Base-by-base conservation (phyloP, 2,113 vertebrate genomes). In the Trichomycterus rosablanca region DNA sequence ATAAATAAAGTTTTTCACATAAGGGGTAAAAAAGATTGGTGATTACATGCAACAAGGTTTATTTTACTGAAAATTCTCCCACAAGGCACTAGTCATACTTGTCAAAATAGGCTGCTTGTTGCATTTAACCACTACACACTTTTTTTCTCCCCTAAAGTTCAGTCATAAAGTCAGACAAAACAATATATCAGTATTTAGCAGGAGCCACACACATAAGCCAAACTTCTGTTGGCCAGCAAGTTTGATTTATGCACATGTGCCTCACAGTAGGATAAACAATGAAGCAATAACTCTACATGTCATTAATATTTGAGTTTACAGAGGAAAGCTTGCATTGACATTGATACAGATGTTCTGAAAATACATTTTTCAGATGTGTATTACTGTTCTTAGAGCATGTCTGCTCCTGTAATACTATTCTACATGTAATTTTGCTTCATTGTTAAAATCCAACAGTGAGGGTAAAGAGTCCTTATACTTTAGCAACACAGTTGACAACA, bases 291-390 rank as follows among this genome's bases (percentile, higher is more conserved):
- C 11, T 45, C 18, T 28, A 45, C 40, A 30, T 45, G 11, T 54
- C 40, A 63, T 63, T 53, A 52, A 63, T 20, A 54, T 35, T 45
- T n/a, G n/a, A n/a, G n/a, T n/a, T n/a, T n/a, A n/a, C n/a, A n/a
- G n/a, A n/a, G n/a, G n/a, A n/a, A n/a, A n/a, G n/a, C n/a, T n/a
- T n/a, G n/a, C n/a, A n/a, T n/a, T n/a, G n/a, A n/a, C n/a, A n/a
- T n/a, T n/a, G n/a, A n/a, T n/a, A n/a, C n/a, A n/a, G n/a, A n/a
- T n/a, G n/a, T n/a, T n/a, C n/a, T n/a, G n/a, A n/a, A n/a, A n/a
- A n/a, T n/a, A n/a, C n/a, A n/a, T n/a, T n/a, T n/a, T n/a, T n/a
- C n/a, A n/a, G n/a, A n/a, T n/a, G n/a, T n/a, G n/a, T n/a, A n/a
- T n/a, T n/a, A n/a, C n/a, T n/a, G n/a, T n/a, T n/a, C n/a, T n/a